Percentiles rank a stretch among this genome's conserved stretches.
Evolutionary conservation across 2,797 vertebrate species (phyloP).

Genomic region (Hippocampus kuda): DNA sequence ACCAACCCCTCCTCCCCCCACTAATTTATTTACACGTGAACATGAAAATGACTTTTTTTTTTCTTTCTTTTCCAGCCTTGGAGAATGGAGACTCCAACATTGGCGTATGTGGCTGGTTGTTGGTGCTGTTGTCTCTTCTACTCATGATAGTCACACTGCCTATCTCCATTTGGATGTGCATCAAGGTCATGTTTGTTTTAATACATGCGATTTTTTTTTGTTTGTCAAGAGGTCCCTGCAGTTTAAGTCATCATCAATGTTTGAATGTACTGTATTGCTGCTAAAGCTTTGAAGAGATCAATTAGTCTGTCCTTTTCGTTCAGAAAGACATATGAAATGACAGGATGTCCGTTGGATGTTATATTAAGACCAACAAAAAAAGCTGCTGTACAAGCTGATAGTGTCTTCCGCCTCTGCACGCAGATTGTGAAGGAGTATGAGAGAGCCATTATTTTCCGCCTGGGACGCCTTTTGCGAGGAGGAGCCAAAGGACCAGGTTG

Average conservation of each 20-base stretch:
- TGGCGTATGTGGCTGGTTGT: slow-evolving; percentile 76
- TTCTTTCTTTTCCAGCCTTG: slow-evolving; percentile 40
- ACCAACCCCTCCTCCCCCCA: not conserved
- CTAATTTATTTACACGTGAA: not conserved
- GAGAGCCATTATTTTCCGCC: slow-evolving; percentile 88
- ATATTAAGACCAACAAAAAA: slow-evolving; percentile 4
- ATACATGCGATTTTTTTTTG: not conserved
- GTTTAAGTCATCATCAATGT: not conserved
- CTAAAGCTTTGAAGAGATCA: not conserved
- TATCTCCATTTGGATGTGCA: slow-evolving; percentile 89
- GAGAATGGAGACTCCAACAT: slow-evolving; percentile 48
- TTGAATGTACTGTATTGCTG: not conserved
- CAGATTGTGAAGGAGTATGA: slow-evolving; percentile 98
- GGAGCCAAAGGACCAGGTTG: slow-evolving; percentile 93
- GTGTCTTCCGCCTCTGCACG: slow-evolving; percentile 12
- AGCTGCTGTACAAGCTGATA: not conserved
- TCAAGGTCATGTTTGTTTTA: slow-evolving; percentile 74
- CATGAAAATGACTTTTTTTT: slow-evolving; percentile 1
- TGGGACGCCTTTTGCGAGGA: slow-evolving; percentile 84
- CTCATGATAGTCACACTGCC: slow-evolving; percentile 77
- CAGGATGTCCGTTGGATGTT: not conserved
- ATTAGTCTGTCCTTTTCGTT: not conserved
- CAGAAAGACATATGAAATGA: not conserved
- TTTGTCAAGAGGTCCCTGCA: not conserved
- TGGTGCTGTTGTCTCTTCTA: slow-evolving; percentile 73